A percentile compares a stretch with the other conserved stretches of the same genome.
These are phyloP conservation scores for Elymnias hypermnestra DNA, from an alignment of 1,140 invertebrate species.

Conservation along the genomic window DNA sequence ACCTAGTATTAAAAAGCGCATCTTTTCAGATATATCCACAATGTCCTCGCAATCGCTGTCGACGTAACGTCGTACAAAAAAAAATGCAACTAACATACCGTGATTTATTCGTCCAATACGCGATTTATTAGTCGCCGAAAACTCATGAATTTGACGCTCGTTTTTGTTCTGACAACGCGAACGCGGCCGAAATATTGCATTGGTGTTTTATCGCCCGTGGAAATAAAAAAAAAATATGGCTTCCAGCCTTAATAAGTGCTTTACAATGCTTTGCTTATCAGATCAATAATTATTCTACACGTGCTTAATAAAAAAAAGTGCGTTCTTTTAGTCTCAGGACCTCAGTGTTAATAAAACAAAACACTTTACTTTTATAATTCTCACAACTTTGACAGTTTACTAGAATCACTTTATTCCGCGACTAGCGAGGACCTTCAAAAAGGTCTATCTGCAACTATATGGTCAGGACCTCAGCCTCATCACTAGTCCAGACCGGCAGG, in stretches of 20 bases:
- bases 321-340: too few species aligned
- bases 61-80: conserved; percentile 25
- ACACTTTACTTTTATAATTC: too few species aligned
- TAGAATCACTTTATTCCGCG: too few species aligned
- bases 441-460: too few species aligned
- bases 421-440: too few species aligned
- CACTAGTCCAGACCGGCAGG: too few species aligned
- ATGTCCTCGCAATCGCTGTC: conserved; percentile 14
- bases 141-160: conserved; percentile 39
- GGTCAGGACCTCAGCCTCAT: too few species aligned
- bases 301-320: too few species aligned
- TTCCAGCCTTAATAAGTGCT: not conserved
- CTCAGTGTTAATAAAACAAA: too few species aligned
- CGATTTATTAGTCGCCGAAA: conserved; percentile 43
- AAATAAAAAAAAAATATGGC: conserved; percentile 6
- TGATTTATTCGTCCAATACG: conserved; percentile 39
- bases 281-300: too few species aligned
- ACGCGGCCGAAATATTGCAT: conserved; percentile 34
- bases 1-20: too few species aligned
- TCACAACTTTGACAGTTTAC: too few species aligned
- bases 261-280: not conserved
- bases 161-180: conserved; percentile 36
- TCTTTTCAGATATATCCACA: not conserved
- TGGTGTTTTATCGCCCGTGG: conserved; percentile 26
- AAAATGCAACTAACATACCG: conserved; percentile 33